phyloP scores from a whole-genome alignment of 1,140 invertebrate genomes.

The Drosophila punjabiensis region DNA sequence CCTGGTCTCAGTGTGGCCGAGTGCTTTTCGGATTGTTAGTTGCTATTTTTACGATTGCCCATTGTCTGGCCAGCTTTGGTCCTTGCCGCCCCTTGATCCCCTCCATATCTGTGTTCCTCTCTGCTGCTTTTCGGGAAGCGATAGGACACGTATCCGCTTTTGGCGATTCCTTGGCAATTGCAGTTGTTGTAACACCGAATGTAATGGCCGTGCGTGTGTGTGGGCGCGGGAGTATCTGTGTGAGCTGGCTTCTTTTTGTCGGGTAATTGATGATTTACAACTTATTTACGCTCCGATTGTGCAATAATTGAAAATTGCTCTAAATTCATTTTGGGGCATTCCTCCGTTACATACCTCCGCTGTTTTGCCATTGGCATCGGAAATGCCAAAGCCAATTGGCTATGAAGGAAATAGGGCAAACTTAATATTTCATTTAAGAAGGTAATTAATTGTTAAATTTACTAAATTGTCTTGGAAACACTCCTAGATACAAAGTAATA shows the following conservation, averaged over 20 bases:
- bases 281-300: slow-evolving; percentile 83
- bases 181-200: slow-evolving; percentile 48
- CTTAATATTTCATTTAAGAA: background rate
- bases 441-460: background rate
- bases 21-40: slow-evolving; percentile 66
- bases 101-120: slow-evolving; percentile 35
- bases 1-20: slow-evolving; percentile 51
- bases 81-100: slow-evolving; percentile 21
- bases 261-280: slow-evolving; percentile 83
- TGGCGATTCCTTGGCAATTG: slow-evolving; percentile 75
- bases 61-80: slow-evolving; percentile 73
- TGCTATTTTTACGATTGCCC: slow-evolving; percentile 78
- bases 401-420: background rate
- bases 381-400: slow-evolving; percentile 30
- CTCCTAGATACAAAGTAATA: too few relatives aligned
- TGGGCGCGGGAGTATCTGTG: slow-evolving; percentile 28
- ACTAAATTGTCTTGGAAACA: too few relatives aligned
- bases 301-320: slow-evolving; percentile 84
- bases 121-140: slow-evolving; percentile 57
- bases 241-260: slow-evolving; percentile 57
- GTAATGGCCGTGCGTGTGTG: slow-evolving; percentile 31
- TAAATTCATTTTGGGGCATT: slow-evolving; percentile 77
- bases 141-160: slow-evolving; percentile 80
- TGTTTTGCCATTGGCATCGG: slow-evolving; percentile 51
- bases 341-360: slow-evolving; percentile 62